Percentiles rank a stretch among this genome's conserved stretches.
Evolutionary conservation across 2,113 vertebrate species (phyloP).

Genomic region (Dendrocopos noguchii): DNA sequence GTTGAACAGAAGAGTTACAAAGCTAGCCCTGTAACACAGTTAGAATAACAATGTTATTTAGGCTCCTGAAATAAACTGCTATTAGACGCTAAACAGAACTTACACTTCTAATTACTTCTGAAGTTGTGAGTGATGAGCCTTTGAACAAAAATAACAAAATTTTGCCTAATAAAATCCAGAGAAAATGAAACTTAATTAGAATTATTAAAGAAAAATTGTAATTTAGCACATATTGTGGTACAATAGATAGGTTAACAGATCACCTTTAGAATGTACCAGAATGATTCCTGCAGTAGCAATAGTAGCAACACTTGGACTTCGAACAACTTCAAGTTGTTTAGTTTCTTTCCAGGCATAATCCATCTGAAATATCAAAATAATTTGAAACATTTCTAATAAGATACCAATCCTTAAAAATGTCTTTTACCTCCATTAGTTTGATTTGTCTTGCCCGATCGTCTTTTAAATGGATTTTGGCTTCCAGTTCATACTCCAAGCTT

Average conservation of each 20-base stretch:
- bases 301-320: background rate
- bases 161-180: background rate
- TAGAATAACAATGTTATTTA: background rate
- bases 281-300: background rate
- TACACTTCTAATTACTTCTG: background rate
- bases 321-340: background rate
- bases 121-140: background rate
- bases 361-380: background rate
- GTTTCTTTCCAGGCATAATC: background rate
- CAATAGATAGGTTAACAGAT: background rate
- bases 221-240: background rate
- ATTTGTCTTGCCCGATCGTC: constrained; percentile 85
- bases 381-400: background rate
- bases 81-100: background rate
- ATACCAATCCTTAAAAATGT: background rate
- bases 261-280: background rate
- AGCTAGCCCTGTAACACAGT: background rate
- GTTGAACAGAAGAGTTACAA: background rate
- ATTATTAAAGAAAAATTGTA: background rate
- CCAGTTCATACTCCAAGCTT: constrained; percentile 86
- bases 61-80: background rate
- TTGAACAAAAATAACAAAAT: background rate
- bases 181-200: background rate
- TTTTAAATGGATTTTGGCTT: constrained; percentile 81
- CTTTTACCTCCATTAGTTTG: constrained; percentile 90